Conservation (phyloP, 2,797 vertebrate species). For the Cossypha dichroa region DNA sequence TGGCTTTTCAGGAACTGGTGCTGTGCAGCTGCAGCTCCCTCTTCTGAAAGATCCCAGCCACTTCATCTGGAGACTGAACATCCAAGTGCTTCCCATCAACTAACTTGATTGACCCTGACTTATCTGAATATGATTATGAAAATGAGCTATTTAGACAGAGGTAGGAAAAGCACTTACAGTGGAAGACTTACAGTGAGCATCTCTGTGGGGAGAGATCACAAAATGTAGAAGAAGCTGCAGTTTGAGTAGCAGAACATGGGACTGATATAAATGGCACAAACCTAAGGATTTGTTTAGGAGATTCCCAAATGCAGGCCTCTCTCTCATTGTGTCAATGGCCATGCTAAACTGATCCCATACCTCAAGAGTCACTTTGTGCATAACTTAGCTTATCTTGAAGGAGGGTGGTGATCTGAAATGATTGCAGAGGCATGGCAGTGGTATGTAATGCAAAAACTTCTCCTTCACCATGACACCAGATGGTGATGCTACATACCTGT, state of each 20-base stretch:
- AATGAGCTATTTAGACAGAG: not conserved
- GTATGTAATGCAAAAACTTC: not conserved
- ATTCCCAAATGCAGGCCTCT: not conserved
- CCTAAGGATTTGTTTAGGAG: not conserved
- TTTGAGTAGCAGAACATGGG: not conserved
- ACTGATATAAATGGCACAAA: not conserved
- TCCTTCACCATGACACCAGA: not conserved
- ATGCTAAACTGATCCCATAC: not conserved
- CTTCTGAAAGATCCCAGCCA: not conserved
- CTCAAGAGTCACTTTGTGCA: not conserved
- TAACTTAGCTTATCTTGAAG: not conserved
- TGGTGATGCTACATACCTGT: not conserved
- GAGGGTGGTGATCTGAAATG: not conserved
- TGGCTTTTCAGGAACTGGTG: not conserved
- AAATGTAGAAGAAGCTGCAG: not conserved
- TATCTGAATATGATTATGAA: not conserved
- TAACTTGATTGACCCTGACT: not conserved
- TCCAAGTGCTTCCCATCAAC: rapidly evolving
- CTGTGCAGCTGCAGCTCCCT: not conserved
- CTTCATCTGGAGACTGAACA: not conserved
- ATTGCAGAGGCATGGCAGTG: not conserved
- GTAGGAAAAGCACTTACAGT: not conserved
- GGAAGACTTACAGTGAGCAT: not conserved
- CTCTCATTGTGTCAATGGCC: not conserved
- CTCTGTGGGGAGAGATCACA: not conserved